Conservation (phyloP, 2,113 vertebrate species). For the Ivindomyrus marchei region DNA sequence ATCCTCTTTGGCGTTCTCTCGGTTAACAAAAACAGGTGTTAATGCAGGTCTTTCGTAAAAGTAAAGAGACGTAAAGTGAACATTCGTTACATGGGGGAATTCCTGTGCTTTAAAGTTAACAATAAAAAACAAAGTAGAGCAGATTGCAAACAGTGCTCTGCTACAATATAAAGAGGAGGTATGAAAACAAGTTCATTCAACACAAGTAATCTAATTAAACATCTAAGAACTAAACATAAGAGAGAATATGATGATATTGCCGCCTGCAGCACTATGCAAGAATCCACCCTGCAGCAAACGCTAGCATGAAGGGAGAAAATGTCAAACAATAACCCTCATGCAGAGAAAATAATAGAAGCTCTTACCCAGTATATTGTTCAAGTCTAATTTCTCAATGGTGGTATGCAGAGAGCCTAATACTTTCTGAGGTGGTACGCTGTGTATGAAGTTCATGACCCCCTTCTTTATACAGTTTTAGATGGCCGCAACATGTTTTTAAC, state of each 20-base stretch:
- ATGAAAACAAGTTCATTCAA: background rate
- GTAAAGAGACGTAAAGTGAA: background rate
- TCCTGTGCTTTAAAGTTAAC: background rate
- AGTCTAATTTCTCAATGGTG: background rate
- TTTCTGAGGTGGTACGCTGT: background rate
- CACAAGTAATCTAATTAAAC: background rate
- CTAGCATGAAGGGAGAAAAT: background rate
- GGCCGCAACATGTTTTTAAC: background rate
- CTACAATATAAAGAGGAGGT: background rate
- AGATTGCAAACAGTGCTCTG: background rate
- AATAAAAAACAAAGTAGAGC: background rate
- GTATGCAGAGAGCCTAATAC: background rate
- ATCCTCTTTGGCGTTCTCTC: background rate
- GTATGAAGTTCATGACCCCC: background rate
- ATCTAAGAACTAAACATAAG: background rate
- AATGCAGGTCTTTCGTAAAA: background rate
- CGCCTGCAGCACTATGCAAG: background rate
- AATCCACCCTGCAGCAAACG: background rate
- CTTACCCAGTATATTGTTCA: background rate
- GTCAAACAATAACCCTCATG: background rate
- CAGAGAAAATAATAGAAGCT: background rate
- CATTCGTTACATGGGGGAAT: background rate
- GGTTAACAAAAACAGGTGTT: background rate
- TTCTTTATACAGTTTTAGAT: background rate
- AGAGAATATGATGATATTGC: background rate